phyloP scores from a whole-genome alignment of 2,888 invertebrate genomes.

The Plemyria rubiginata region DNA sequence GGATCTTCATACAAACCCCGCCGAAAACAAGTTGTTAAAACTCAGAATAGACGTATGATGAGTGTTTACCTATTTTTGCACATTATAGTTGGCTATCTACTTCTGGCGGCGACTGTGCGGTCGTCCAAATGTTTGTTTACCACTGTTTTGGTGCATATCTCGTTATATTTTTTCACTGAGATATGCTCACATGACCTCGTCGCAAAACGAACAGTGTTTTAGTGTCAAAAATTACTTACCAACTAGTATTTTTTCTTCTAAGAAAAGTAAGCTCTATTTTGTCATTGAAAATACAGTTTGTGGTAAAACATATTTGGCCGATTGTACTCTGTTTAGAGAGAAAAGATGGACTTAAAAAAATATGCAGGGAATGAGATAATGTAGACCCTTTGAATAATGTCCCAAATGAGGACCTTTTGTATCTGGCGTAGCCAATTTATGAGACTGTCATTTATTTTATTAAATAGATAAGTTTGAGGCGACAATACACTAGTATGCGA shows the following conservation, averaged over 20 bases:
- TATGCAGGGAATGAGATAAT: background rate
- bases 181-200: too few relatives aligned
- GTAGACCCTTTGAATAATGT: background rate
- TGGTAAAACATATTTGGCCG: background rate
- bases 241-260: background rate
- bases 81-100: slow-evolving; percentile 2
- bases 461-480: background rate
- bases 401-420: background rate
- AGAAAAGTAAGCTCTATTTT: background rate
- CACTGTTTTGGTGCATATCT: too few relatives aligned
- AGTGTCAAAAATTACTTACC: too few relatives aligned
- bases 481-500: background rate
- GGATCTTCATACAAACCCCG: too few relatives aligned
- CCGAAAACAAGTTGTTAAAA: too few relatives aligned
- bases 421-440: slow-evolving; percentile 6
- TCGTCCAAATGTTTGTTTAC: background rate
- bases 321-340: background rate
- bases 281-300: background rate
- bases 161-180: too few relatives aligned
- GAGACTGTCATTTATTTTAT: slow-evolving; percentile 5
- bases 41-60: too few relatives aligned
- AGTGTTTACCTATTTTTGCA: background rate
- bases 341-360: background rate
- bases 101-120: slow-evolving; percentile 4
- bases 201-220: too few relatives aligned